A percentile compares a stretch with the other conserved stretches of the same genome.
phyloP scores from a whole-genome alignment of 2,797 vertebrate genomes.

The Lagorchestes hirsutus region DNA sequence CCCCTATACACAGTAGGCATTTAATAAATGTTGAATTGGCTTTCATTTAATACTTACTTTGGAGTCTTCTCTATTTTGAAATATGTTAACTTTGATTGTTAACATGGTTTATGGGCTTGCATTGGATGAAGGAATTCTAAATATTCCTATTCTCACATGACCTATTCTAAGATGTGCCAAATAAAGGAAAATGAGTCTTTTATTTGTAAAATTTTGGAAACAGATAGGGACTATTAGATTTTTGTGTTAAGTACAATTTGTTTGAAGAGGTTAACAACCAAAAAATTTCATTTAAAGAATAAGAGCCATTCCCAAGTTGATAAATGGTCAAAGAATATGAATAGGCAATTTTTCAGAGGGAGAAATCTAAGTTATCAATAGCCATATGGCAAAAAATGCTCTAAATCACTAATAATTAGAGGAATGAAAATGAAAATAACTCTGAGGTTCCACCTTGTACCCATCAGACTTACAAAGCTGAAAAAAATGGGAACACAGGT shows the following conservation, averaged over 20 bases:
- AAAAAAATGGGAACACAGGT: not conserved
- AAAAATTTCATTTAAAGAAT: constrained; percentile 40
- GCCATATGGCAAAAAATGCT: not conserved
- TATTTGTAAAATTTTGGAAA: constrained; percentile 53
- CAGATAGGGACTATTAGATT: constrained; percentile 9
- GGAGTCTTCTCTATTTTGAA: not conserved
- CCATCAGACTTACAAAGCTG: not conserved
- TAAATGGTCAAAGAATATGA: not conserved
- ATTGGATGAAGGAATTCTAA: not conserved
- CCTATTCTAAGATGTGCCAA: not conserved
- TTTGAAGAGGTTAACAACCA: constrained; percentile 38
- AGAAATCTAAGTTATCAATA: not conserved
- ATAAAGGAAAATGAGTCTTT: constrained; percentile 15
- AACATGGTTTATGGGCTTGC: not conserved
- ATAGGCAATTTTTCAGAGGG: not conserved
- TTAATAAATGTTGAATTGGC: not conserved
- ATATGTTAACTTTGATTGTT: not conserved
- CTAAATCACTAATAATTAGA: not conserved
- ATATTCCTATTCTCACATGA: not conserved
- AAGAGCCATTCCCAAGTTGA: constrained; percentile 16
- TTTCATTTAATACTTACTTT: not conserved
- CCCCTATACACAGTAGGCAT: not conserved
- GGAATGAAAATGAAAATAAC: not conserved
- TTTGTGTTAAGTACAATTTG: constrained; percentile 53
- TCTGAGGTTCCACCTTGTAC: not conserved